These are phyloP conservation scores for Notospermus geniculatus DNA, from an alignment of 1,140 invertebrate genomes.

Conservation along the genomic window DNA sequence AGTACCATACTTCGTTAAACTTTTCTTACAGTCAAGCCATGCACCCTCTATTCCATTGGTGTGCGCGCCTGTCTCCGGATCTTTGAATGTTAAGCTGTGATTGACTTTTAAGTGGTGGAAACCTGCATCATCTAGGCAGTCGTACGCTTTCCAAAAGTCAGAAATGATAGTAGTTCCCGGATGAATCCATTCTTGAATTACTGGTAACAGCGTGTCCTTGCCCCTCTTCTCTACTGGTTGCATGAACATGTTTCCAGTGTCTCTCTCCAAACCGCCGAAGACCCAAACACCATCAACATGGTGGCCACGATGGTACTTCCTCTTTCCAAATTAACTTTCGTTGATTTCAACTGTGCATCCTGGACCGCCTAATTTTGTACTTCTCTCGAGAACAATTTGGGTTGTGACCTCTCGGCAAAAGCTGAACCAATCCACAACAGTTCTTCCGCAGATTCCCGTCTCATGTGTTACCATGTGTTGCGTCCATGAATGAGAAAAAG, in stretches of 20 bases:
- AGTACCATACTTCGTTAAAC: constrained; percentile 9
- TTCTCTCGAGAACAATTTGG: not conserved
- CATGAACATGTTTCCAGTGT: constrained; percentile 10
- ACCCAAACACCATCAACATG: constrained; percentile 21
- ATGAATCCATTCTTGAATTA: constrained; percentile 18
- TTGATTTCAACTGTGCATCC: constrained; percentile 16
- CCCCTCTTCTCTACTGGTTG: constrained; percentile 14
- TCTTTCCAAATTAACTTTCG: constrained; percentile 21
- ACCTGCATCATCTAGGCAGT: constrained; percentile 9
- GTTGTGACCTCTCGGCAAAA: constrained; percentile 12
- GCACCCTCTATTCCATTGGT: constrained; percentile 17
- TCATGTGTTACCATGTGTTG: constrained; percentile 12
- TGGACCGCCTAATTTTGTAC: not conserved
- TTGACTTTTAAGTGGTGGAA: constrained; percentile 12
- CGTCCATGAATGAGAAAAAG: constrained; percentile 6
- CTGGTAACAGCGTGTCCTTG: constrained; percentile 13
- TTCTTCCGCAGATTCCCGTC: not conserved
- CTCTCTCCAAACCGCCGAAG: constrained; percentile 21
- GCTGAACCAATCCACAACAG: constrained; percentile 18
- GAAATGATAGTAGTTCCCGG: constrained; percentile 18
- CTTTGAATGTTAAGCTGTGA: constrained; percentile 14
- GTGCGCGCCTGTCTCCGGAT: constrained; percentile 14
- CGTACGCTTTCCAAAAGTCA: constrained; percentile 22
- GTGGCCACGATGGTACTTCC: constrained; percentile 25
- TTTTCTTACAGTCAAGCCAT: constrained; percentile 20